A percentile compares a stretch with the other conserved stretches of the same genome.
phyloP scores from a whole-genome alignment of 2,888 invertebrate species.

The Dermolepida albohirtum region DNA sequence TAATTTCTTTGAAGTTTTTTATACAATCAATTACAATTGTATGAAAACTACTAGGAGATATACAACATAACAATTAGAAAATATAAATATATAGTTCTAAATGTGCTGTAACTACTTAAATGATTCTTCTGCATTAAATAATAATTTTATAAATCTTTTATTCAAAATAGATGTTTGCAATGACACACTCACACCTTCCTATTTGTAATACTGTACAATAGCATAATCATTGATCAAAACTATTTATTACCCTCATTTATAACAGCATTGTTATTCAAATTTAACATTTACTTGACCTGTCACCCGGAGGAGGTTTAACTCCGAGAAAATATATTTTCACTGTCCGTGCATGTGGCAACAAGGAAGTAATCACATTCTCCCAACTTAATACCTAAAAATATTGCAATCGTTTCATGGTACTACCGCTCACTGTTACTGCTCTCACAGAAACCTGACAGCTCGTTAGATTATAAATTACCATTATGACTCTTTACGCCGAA shows the following conservation, averaged over 20 bases:
- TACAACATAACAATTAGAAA: no score
- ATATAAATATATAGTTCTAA: no score
- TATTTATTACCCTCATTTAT: conserved; percentile 18
- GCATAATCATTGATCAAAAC: conserved; percentile 1
- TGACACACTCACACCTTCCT: no score
- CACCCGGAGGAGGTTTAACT: conserved; percentile 17
- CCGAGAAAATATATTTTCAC: no score
- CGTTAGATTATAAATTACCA: conserved; percentile 33
- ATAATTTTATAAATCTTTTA: no score
- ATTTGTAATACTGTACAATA: no score
- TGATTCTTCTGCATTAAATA: no score
- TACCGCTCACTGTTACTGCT: not conserved
- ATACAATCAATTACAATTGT: no score
- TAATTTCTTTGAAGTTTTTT: no score
- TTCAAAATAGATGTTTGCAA: no score
- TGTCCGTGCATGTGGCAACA: conserved; percentile 1
- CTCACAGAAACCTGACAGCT: conserved; percentile 21
- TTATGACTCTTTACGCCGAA: conserved; percentile 24
- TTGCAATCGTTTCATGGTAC: conserved; percentile 10
- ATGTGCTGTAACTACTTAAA: no score
- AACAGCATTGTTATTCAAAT: conserved; percentile 31
- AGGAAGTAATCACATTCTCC: conserved; percentile 11
- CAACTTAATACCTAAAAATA: conserved; percentile 30
- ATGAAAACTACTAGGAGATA: no score
- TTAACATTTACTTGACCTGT: conserved; percentile 26